Percentiles rank a stretch among this genome's conserved stretches.
These are phyloP conservation scores for Ardeotis arabs DNA, from an alignment of 2,113 vertebrate genomes.

Conservation along the genomic window DNA sequence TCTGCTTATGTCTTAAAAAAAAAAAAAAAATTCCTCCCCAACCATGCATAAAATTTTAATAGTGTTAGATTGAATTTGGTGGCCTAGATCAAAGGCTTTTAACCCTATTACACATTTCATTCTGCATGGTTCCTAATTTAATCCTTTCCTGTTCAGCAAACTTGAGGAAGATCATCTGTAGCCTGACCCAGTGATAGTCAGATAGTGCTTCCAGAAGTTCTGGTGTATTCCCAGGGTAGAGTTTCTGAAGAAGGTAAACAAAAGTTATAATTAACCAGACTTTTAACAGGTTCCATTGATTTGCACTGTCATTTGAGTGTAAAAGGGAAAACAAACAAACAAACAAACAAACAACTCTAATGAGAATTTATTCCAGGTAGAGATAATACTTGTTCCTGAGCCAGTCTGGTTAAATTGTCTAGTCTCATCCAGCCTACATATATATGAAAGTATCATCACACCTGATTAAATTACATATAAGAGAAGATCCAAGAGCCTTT, in stretches of 20 bases:
- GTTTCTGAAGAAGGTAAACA: not conserved
- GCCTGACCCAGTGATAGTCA: not conserved
- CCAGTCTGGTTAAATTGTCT: not conserved
- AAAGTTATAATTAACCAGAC: not conserved
- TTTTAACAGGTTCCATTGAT: not conserved
- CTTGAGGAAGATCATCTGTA: not conserved
- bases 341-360: not conserved
- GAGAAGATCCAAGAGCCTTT: not conserved
- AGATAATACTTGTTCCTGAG: not conserved
- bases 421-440: not conserved
- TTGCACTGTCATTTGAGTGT: not conserved
- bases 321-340: not conserved
- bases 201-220: not conserved
- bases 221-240: not conserved
- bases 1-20: not conserved
- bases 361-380: not conserved
- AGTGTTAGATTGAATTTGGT: not conserved
- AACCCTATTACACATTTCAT: not conserved
- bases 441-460: not conserved
- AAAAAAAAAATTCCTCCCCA: not conserved
- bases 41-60: not conserved
- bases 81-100: not conserved
- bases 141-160: not conserved
- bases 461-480: not conserved
- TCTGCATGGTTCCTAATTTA: not conserved